A percentile compares a stretch with the other conserved stretches of the same genome.
Conservation (phyloP, 2,888 invertebrate genomes). For the Brassicogethes aeneus region DNA sequence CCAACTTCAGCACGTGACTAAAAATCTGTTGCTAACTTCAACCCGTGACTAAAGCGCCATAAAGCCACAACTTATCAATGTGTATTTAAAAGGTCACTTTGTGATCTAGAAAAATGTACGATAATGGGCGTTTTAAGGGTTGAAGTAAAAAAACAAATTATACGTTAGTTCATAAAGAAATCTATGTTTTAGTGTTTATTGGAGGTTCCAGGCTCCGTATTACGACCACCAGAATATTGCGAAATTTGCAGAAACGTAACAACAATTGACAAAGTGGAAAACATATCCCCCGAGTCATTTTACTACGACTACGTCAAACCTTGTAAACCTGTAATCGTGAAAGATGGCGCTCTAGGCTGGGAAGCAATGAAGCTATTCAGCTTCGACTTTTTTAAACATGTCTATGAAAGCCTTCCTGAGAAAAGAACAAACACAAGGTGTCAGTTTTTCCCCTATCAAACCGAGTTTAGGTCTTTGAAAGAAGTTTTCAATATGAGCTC, state of each 20-base stretch:
- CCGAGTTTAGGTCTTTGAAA: constrained; percentile 66
- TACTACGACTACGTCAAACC: constrained; percentile 67
- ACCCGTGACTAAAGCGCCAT: too few species aligned
- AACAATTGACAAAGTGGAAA: constrained; percentile 54
- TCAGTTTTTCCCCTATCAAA: constrained; percentile 91
- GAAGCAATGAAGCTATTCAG: constrained; percentile 51
- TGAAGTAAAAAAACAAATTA: too few species aligned
- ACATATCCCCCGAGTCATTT: constrained; percentile 60
- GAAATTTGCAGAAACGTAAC: constrained; percentile 61
- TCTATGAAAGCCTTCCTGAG: constrained; percentile 48
- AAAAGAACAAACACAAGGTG: constrained; percentile 47
- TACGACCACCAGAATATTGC: constrained; percentile 77
- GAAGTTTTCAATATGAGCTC: constrained; percentile 78
- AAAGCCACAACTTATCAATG: too few species aligned
- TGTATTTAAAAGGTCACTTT: too few species aligned
- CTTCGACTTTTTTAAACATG: constrained; percentile 75
- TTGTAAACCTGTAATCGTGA: constrained; percentile 74
- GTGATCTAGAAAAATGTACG: too few species aligned
- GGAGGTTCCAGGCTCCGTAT: constrained; percentile 36
- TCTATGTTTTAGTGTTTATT: constrained; percentile 36
- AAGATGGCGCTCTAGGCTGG: constrained; percentile 77
- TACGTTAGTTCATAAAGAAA: too few species aligned
- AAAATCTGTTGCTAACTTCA: too few species aligned
- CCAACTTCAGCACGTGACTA: too few species aligned
- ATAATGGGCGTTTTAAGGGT: too few species aligned